Base-by-base conservation (phyloP, 2,888 invertebrate genomes). In the Trachelus iudaicus region DNA sequence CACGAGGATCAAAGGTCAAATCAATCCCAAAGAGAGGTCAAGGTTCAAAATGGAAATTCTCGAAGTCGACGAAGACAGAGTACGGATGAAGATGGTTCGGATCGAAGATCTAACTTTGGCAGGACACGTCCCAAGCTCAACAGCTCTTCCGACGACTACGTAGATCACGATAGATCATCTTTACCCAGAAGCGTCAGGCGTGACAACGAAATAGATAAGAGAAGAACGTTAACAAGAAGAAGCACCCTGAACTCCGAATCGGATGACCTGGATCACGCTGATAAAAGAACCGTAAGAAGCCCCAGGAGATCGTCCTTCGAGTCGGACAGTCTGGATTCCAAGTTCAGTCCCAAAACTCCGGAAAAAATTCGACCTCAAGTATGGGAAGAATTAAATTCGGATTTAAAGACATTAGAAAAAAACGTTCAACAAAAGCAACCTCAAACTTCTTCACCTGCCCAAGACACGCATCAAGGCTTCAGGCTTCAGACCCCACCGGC, bases 71-170 rank as follows among this genome's bases (percentile, higher is more conserved):
- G 85, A 68, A 85, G 84, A 76, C 87, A 86, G 68, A 90, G 89
- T 79, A 86, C 88, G 37, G 91, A 90, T 75, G 89, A 89, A 11
- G 87, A 89, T 2, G 80, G 79, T 3, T 83, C 87, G 4, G 88
- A 88, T 71, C 83, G 87, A 23, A 85, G 81, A 78, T 83, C 86
- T 11, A 84, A 83, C 30, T 76, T 82, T 33, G 80, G 69, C 76
- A 82, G 80, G 79, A 31, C 77, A 9, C 83, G 85, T 73, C 73
- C 82, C 4, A 89, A 88, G 77, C 76, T 88, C 23, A 88, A 89
- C 37, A 91, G 90, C 76, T 90, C 90, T 4, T 90, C 91, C 4
- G 91, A 91, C 69, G 90, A 90, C 79, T 87, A 87, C 78, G 81
- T 83, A 69, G 88, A 87, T 34, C 73, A 69, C 2, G 79, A 81